Base-by-base conservation (phyloP, 2,113 vertebrate genomes). In the Nerophis lumbriciformis region DNA sequence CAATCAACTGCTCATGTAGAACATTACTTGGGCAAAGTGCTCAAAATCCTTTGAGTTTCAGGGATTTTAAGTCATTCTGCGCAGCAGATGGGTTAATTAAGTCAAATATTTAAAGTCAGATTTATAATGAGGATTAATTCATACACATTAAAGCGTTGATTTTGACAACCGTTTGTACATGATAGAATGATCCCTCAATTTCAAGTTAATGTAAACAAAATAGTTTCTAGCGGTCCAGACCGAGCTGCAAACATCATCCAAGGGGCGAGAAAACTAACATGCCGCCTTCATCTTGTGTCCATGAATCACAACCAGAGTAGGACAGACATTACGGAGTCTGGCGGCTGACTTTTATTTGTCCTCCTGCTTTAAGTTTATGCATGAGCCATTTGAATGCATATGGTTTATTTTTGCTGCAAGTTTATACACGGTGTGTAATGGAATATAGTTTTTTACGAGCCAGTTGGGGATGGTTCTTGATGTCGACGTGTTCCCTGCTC, bases 401-500 rank as follows among this genome's bases (percentile, higher is more conserved):
- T 56, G 39, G 36, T 57, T 57, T 42, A 57, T 16, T 19, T 53
- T 57, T 57, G n/a, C 55, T 39, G 37, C 54, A 37, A 56, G 39
- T 56, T 16, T 42, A 19, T 42, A 38, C 54, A 56, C 8, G 13
- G 37, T 16, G 63, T 53, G 73, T 67, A 48, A 69, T 77, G 49
- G 61, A 11, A 58, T 53, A 28, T 53, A 56, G 5, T 42, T 53
- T 65, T 66, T 61, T 62, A 67, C 15, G 49, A 63, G 6, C 5
- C 49, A n/a, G 0, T 51, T 28, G 62, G 52, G 44, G 52, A 65
- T 57, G 11, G 54, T 48, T 72, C 73, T 78, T 73, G 67, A 72
- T 76, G 65, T 61, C 60, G 67, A 71, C 69, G 62, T 38, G 62
- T 57, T 60, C 42, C 28, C 61, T 37, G 16, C 36, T 58, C 54